Evolutionary conservation across 2,888 invertebrate species (phyloP), one percentile per base, ranked within the genome.

Genomic region (Rugalucina vietnamica): DNA sequence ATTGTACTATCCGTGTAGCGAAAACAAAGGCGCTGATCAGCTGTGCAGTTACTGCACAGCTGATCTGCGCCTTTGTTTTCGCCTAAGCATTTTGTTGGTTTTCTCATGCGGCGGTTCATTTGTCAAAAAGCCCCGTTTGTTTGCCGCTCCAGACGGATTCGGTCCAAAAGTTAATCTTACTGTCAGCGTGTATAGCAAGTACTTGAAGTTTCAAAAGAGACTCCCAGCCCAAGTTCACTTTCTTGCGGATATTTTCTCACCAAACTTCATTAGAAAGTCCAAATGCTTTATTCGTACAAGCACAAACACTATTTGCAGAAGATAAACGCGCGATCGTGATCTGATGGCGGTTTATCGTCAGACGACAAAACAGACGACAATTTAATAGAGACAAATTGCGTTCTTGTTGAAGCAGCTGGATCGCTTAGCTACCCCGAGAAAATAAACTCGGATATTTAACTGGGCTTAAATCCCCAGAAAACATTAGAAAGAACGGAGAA

Each of bases 301-400:
- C 37, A 75, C 65, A 86, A 86, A 84, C 87, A 82, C 84, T 85
- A 87, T 87, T 87, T 85, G 82, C 81, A 81, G 73, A 81, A 87
- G 87, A 87, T 87, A 87, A 87, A 84, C 78, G 73, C 76, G 81
- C 79, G 87, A 87, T 87, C 82, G 78, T 77, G 79, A 81, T 80
- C 83, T 80, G 83, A 83, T 84, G 75, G 73, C 73, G 43, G 70
- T 73, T 60, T 73, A 65, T 79, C 84, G 81, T 34, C 65, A 65
- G 65, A 65, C 65, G 65, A 65, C 65, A 32, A 65, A 65, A 88
- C 85, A 77, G 79, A 88, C 85, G 69, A 60, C 79, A 73, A 73
- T 84, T 88, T 88, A 73, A 88, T 88, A 79, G 81, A 85, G 87
- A 88, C 82, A 81, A 81, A 88, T 84, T 85, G 75, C 87, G 82